Percentiles rank a stretch among this genome's conserved stretches.
These are phyloP conservation scores for Drosophila mojavensis DNA, from an alignment of 1,140 invertebrate genomes.

Conservation along the genomic window DNA sequence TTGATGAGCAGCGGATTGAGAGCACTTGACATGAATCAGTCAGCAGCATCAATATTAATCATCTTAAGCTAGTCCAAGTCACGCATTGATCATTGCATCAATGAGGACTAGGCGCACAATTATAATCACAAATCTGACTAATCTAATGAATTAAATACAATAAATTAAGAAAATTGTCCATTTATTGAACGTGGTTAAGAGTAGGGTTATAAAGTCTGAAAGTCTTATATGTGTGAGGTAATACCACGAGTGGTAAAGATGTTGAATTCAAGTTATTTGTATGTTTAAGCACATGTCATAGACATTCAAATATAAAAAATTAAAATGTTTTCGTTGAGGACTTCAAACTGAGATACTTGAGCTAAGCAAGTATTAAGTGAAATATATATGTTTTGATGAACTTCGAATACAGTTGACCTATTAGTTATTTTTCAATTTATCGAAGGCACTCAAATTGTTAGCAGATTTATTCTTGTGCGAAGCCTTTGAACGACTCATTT, in stretches of 20 bases:
- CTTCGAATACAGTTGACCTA: background rate
- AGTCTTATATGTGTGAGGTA: no score
- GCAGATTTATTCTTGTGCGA: background rate
- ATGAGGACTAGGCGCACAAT: background rate
- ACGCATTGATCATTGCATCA: constrained; percentile 10
- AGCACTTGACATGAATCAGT: constrained; percentile 23
- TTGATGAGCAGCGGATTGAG: background rate
- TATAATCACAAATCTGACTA: background rate
- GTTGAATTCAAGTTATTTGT: background rate
- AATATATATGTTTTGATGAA: background rate
- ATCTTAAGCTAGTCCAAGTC: constrained; percentile 10
- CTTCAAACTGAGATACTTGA: background rate
- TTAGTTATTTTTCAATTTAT: background rate
- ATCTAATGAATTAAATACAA: background rate
- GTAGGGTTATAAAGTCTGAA: no score
- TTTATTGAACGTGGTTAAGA: background rate
- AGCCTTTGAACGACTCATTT: background rate
- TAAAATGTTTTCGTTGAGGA: background rate
- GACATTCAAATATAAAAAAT: background rate
- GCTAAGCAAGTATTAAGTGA: background rate
- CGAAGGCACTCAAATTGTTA: background rate
- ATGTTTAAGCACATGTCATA: constrained; percentile 3
- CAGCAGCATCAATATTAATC: constrained; percentile 9
- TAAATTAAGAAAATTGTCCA: background rate
- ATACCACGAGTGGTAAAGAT: background rate